Conservation (phyloP, 2,113 vertebrate genomes). For the Myocastor coypus region DNA sequence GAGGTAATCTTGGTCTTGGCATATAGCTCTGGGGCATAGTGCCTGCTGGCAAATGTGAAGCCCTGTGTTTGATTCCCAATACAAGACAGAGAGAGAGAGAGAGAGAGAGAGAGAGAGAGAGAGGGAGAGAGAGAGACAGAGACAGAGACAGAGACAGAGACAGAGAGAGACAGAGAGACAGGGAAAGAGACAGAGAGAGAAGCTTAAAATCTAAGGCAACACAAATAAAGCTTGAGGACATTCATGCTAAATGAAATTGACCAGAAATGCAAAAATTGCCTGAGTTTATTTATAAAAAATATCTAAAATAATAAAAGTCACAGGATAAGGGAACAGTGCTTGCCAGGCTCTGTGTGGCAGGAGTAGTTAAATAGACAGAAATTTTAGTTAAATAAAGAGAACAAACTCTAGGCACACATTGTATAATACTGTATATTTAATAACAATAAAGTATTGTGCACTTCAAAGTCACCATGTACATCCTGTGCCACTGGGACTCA, state of each 20-base stretch:
- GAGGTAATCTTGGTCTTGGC: background rate
- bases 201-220: background rate
- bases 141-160: no score
- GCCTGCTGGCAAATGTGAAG: no score
- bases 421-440: background rate
- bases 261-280: background rate
- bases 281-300: background rate
- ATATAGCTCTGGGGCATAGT: no score
- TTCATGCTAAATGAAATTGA: background rate
- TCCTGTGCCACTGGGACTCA: background rate
- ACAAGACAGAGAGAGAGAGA: no score
- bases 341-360: no score
- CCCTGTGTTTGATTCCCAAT: no score
- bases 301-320: background rate
- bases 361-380: background rate
- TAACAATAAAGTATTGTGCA: background rate
- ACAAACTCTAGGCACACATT: background rate
- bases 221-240: background rate
- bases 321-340: background rate
- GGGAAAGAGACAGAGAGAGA: background rate
- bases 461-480: background rate
- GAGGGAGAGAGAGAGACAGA: no score
- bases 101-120: no score
- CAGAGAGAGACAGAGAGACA: no score
- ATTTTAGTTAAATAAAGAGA: background rate